phyloP scores from a whole-genome alignment of 2,113 vertebrate genomes.

The Laticauda colubrina region DNA sequence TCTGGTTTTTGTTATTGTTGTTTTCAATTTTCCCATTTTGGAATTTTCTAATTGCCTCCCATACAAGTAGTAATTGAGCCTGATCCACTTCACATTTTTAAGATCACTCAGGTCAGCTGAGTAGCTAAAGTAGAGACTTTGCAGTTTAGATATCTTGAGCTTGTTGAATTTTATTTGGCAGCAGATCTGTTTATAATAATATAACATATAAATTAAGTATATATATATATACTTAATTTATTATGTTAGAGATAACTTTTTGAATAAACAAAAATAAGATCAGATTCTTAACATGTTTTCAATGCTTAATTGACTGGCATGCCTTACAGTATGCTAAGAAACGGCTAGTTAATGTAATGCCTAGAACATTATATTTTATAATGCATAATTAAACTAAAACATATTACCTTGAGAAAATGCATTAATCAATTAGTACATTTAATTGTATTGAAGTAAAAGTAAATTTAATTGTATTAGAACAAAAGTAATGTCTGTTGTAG shows the following conservation, averaged over 20 bases:
- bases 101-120: not conserved
- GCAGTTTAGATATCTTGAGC: not conserved
- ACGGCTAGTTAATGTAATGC: conserved; percentile 1
- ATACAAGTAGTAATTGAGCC: not conserved
- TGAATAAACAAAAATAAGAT: conserved; percentile 26
- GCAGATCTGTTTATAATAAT: conserved; percentile 10
- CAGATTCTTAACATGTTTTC: conserved; percentile 17
- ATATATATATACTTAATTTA: conserved; percentile 43
- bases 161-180: conserved; percentile 26
- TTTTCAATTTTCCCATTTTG: not conserved
- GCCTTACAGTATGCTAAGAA: conserved; percentile 23
- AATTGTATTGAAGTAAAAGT: not conserved
- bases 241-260: conserved; percentile 34
- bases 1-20: not conserved
- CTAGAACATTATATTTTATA: conserved; percentile 44
- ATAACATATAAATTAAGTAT: no score
- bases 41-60: not conserved
- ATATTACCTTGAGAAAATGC: conserved; percentile 23
- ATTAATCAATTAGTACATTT: conserved; percentile 17
- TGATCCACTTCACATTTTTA: not conserved
- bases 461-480: not conserved
- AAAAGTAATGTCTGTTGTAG: not conserved
- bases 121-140: not conserved
- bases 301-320: conserved; percentile 40
- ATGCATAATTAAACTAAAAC: conserved; percentile 2